Evolutionary conservation across 1,140 invertebrate species (phyloP), one percentile per base, ranked within the genome.

Genomic region (Cydia splendana): DNA sequence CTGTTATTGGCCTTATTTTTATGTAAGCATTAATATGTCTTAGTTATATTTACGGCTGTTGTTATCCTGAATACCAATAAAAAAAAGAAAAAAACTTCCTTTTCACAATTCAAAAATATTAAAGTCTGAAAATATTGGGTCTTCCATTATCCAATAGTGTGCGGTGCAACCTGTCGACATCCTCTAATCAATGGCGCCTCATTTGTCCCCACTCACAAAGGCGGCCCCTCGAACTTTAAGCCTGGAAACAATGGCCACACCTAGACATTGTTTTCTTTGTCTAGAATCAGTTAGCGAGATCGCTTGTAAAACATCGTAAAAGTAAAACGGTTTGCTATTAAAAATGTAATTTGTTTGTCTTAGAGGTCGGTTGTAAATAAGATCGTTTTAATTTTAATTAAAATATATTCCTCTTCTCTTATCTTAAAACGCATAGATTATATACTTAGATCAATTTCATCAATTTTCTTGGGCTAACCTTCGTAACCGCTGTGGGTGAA

Each of bases 151-250:
- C 53, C n/a, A 57, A 6, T 57, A 57, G 53, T n/a, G 5, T 7
- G 0, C 0, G 53, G 15, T 18, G 15, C 53, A 6, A 57, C n/a
- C 53, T 48, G 13, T 48, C 45, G 45, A 48, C 53, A 18, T 57
- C 53, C 15, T 57, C n/a, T 57, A 57, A 57, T 57, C 53, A 57
- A 57, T 57, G 53, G n/a, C n/a, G 53, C n/a, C 53, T 57, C 53
- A 57, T 57, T 57, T 57, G 53, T 57, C 53, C 48, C 53, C 53
- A 57, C 53, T 57, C 53, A 57, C 53, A 57, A 57, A 57, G 53
- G 15, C 45, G 45, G 12, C 3, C 51, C 51, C 51, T 57, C 53
- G n/a, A 57, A 57, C 53, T 51, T 13, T 18, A 18, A 20, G 15
- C n/a, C 51, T 57, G 45, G 15, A 57, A 57, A 57, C 53, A 57